Percentiles rank a stretch among this genome's conserved stretches.
These are phyloP conservation scores for Alces alces DNA, from an alignment of 2,113 vertebrate genomes.

Conservation along the genomic window DNA sequence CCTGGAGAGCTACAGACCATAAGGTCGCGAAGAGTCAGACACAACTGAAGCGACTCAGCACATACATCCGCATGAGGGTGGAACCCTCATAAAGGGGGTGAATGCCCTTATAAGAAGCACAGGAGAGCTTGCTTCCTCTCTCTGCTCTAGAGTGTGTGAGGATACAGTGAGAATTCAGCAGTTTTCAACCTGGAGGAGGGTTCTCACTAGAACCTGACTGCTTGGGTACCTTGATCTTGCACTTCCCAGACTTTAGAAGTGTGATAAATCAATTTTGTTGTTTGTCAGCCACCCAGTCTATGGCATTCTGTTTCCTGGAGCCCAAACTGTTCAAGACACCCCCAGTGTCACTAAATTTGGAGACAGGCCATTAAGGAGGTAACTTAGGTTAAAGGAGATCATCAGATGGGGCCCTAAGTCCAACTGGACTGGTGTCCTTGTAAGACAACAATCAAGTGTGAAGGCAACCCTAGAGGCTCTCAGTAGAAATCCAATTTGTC, in stretches of 20 bases:
- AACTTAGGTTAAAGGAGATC: neutral
- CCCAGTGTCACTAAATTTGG: neutral
- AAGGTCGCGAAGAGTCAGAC: neutral
- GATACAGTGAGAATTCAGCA: neutral
- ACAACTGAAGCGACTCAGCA: neutral
- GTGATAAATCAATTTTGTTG: neutral
- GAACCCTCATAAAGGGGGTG: neutral
- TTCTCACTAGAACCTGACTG: neutral
- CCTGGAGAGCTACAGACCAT: neutral
- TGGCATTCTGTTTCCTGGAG: no score
- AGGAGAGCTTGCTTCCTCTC: neutral
- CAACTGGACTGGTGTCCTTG: neutral
- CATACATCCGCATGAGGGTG: fast-evolving
- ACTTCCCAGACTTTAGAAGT: neutral
- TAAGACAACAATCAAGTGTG: neutral
- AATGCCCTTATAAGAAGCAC: neutral
- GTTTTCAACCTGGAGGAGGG: no score
- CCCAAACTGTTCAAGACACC: neutral
- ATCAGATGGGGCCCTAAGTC: neutral
- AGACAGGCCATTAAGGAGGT: neutral
- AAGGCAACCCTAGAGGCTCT: neutral
- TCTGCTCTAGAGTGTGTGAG: neutral
- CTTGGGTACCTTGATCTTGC: neutral
- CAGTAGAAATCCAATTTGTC: neutral
- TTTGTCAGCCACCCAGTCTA: neutral